Base-by-base conservation (phyloP, 2,113 vertebrate genomes). In the Toxostoma redivivum region DNA sequence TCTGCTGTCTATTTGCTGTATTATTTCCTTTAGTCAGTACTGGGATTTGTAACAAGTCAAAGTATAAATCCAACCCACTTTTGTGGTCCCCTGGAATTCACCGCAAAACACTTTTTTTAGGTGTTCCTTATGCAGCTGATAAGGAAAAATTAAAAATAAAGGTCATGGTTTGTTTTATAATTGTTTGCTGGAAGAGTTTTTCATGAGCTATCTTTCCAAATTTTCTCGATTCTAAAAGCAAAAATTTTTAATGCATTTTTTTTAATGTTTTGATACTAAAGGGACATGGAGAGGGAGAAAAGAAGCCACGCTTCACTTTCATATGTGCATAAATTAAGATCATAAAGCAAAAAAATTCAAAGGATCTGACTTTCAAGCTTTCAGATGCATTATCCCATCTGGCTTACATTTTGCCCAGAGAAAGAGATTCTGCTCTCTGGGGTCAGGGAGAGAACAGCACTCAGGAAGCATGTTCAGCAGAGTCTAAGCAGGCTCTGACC, bases 241-340 rank as follows among this genome's bases (percentile, higher is more conserved):
- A 5, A 16, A 74, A 64, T 62, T 62, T 10, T 4, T 61, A 95
- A 60, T 3, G 19, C 20, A 56, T 2, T 38, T 9, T 33, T 51
- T 57, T n/a, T 23, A 12, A 58, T 86, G 10, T n/a, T 85, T 90
- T 78, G 62, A 31, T 54, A 67, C 51, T 47, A 73, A 73, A 28
- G 28, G 91, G 85, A 80, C 48, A 85, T 64, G 78, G 35, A 91
- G 58, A 83, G 31, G 83, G 54, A 67, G 47, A 48, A 11, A n/a
- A 86, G 88, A 78, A 78, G 6, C n/a, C 50, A 25, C 1, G 3
- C 48, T 91, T 91, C 38, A 23, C 81, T 93, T 95, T 94, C 79
- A 47, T 94, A 93, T 87, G 74, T 94, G 85, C 95, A 93, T 91
- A 93, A 96, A 92, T 93, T 86, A 94, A 83, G 64, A 93, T 78